These are phyloP conservation scores for Caloenas nicobarica DNA, from an alignment of 2,113 vertebrate genomes.

Conservation along the genomic window DNA sequence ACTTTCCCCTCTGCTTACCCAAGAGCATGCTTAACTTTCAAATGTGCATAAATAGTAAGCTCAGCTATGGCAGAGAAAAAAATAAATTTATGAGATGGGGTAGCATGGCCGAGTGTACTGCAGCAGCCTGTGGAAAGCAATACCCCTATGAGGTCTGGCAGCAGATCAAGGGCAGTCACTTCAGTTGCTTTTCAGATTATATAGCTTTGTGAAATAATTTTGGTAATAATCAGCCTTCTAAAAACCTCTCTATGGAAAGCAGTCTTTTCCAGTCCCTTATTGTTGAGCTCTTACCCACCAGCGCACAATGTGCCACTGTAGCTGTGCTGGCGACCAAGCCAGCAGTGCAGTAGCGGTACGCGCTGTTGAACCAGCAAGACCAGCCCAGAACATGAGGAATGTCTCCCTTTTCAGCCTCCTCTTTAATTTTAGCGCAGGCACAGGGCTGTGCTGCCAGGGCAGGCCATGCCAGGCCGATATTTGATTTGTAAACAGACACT, in stretches of 20 bases:
- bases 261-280: not conserved
- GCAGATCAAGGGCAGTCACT: constrained; percentile 24
- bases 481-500: constrained; percentile 60
- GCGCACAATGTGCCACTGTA: not conserved
- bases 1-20: not conserved
- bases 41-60: constrained; percentile 17
- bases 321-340: not conserved
- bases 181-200: constrained; percentile 40
- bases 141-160: constrained; percentile 50
- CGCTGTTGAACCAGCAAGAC: not conserved
- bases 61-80: not conserved
- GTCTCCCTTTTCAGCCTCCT: constrained; percentile 47
- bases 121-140: constrained; percentile 38
- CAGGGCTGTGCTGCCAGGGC: constrained; percentile 1
- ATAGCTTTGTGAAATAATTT: constrained; percentile 35
- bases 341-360: not conserved
- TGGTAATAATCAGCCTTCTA: constrained; percentile 26
- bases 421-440: constrained; percentile 35
- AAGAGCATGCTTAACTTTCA: not conserved
- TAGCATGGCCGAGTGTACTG: not conserved
- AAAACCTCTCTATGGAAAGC: constrained; percentile 7
- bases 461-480: constrained; percentile 32
- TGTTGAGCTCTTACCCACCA: constrained; percentile 4
- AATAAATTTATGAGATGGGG: not conserved
- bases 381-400: constrained; percentile 13